Conservation (phyloP, 1,140 invertebrate species). For the Drosophila jambulina region DNA sequence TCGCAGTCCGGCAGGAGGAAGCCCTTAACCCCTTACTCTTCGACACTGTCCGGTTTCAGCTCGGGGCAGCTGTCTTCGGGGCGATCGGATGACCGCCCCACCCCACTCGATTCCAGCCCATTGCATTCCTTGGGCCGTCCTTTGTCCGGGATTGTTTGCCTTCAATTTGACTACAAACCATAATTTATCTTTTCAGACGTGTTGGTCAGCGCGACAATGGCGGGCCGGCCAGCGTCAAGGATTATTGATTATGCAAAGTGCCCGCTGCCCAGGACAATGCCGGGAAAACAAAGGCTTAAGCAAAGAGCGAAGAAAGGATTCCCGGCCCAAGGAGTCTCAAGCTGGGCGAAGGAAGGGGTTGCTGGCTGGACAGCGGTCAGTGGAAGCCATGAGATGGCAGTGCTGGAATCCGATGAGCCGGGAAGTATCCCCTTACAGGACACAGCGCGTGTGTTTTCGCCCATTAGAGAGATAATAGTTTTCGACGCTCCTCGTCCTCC, state of each 20-base stretch:
- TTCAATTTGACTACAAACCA: constrained; percentile 85
- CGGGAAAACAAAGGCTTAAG: constrained; percentile 78
- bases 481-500: constrained; percentile 51
- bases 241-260: constrained; percentile 85
- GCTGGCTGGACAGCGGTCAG: constrained; percentile 59
- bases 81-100: constrained; percentile 50
- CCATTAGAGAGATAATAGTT: constrained; percentile 84
- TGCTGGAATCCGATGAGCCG: constrained; percentile 47
- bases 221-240: constrained; percentile 74
- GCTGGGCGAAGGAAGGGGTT: constrained; percentile 65
- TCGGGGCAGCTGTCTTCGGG: constrained; percentile 51
- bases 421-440: constrained; percentile 77
- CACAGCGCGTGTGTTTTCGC: constrained; percentile 80
- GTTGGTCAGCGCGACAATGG: constrained; percentile 79
- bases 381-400: constrained; percentile 57
- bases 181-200: constrained; percentile 85
- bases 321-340: constrained; percentile 35
- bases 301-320: constrained; percentile 62
- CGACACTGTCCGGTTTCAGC: constrained; percentile 43
- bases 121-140: constrained; percentile 34
- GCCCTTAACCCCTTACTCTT: constrained; percentile 9
- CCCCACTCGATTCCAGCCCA: constrained; percentile 35
- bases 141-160: constrained; percentile 82
- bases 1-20: constrained; percentile 4
- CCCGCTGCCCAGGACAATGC: constrained; percentile 69